Percentiles rank a stretch among this genome's conserved stretches.
phyloP scores from a whole-genome alignment of 2,888 invertebrate species.

The Mycalesis mineus region DNA sequence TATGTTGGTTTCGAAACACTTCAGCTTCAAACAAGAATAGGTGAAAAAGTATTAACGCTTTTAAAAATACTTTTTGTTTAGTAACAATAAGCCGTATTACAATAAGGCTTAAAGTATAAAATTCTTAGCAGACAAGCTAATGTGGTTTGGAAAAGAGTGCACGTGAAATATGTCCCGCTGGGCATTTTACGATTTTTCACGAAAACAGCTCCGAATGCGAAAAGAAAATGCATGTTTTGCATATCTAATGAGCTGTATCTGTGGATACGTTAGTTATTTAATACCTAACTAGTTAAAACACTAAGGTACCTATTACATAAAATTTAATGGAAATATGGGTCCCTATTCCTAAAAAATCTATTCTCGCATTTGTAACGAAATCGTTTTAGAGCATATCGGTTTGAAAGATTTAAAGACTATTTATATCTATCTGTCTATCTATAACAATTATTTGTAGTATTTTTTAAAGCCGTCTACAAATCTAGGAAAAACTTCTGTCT shows the following conservation, averaged over 20 bases:
- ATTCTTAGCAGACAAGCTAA: slow-evolving; percentile 13
- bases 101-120: slow-evolving; percentile 28
- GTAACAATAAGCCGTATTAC: slow-evolving; percentile 12
- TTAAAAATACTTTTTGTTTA: background rate
- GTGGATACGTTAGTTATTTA: too few species aligned
- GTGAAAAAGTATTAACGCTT: slow-evolving; percentile 19
- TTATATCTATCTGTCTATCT: too few species aligned
- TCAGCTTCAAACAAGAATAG: slow-evolving; percentile 12
- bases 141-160: slow-evolving; percentile 6
- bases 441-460: too few species aligned
- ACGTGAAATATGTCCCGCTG: slow-evolving; percentile 31
- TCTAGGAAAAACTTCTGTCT: too few species aligned
- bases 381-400: too few species aligned
- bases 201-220: slow-evolving; percentile 56
- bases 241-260: background rate
- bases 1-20: slow-evolving; percentile 20
- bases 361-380: too few species aligned
- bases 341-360: too few species aligned
- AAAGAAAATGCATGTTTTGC: slow-evolving; percentile 23
- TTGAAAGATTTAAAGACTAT: too few species aligned
- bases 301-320: too few species aligned
- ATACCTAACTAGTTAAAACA: too few species aligned
- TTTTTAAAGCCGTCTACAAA: too few species aligned
- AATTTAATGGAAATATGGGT: too few species aligned
- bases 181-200: slow-evolving; percentile 57